phyloP scores from a whole-genome alignment of 1,140 invertebrate genomes.

The Orchesella cincta region DNA sequence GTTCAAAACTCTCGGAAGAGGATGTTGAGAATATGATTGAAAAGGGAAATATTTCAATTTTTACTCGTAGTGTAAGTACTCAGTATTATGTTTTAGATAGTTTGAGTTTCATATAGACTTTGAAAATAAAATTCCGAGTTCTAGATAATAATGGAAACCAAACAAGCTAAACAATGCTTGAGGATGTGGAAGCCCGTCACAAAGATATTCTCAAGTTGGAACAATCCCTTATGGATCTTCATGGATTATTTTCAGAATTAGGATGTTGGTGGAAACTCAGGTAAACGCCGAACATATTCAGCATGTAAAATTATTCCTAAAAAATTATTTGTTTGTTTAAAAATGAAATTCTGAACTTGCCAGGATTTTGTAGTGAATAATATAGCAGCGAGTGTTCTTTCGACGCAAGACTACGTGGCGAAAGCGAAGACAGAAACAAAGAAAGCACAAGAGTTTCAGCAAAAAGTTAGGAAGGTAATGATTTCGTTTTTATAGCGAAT shows the following conservation, averaged over 20 bases:
- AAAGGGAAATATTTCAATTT: constrained; percentile 66
- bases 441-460: constrained; percentile 66
- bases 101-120: neutral
- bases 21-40: constrained; percentile 71
- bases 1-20: constrained; percentile 63
- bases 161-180: constrained; percentile 75
- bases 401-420: constrained; percentile 52
- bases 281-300: neutral
- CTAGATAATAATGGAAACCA: constrained; percentile 73
- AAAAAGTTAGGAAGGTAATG: constrained; percentile 64
- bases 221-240: constrained; percentile 74
- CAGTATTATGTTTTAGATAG: constrained; percentile 4
- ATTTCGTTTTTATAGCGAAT: no score
- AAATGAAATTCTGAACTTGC: neutral
- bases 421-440: constrained; percentile 64
- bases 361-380: constrained; percentile 53
- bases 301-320: constrained; percentile 61
- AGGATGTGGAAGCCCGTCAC: constrained; percentile 79
- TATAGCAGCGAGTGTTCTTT: constrained; percentile 54
- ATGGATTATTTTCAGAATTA: constrained; percentile 79
- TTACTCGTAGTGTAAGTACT: constrained; percentile 65
- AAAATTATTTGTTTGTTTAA: neutral
- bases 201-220: constrained; percentile 81
- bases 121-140: neutral
- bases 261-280: constrained; percentile 36